Conservation (phyloP, 2,797 vertebrate genomes). For the Pteronotus mesoamericanus region DNA sequence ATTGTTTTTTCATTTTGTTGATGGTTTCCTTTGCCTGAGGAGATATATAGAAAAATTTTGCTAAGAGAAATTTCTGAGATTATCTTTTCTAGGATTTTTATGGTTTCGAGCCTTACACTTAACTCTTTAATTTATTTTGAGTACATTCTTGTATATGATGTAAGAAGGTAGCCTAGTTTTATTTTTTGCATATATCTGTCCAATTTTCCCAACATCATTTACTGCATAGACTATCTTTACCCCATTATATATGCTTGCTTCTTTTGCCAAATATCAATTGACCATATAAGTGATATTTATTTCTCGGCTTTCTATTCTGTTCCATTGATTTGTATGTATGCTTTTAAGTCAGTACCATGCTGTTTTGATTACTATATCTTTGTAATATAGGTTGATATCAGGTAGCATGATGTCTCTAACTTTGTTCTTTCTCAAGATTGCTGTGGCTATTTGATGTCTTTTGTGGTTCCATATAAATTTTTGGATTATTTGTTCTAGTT, state of each 20-base stretch:
- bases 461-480: background rate
- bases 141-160: background rate
- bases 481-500: background rate
- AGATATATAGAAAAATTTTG: background rate
- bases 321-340: background rate
- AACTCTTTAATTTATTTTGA: background rate
- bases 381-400: background rate
- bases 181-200: background rate
- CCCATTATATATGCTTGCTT: background rate
- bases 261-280: background rate
- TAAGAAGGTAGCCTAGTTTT: background rate
- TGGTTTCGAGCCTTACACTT: background rate
- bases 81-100: background rate
- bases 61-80: background rate
- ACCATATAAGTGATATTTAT: background rate
- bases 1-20: background rate
- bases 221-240: background rate
- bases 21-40: background rate
- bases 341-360: background rate
- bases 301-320: background rate
- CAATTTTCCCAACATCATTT: background rate
- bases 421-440: background rate
- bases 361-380: background rate
- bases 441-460: background rate
- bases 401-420: background rate